Evolutionary conservation across 2,113 vertebrate genomes (phyloP), one percentile per base, ranked within the genome.

Genomic region (Vicugna pacos): DNA sequence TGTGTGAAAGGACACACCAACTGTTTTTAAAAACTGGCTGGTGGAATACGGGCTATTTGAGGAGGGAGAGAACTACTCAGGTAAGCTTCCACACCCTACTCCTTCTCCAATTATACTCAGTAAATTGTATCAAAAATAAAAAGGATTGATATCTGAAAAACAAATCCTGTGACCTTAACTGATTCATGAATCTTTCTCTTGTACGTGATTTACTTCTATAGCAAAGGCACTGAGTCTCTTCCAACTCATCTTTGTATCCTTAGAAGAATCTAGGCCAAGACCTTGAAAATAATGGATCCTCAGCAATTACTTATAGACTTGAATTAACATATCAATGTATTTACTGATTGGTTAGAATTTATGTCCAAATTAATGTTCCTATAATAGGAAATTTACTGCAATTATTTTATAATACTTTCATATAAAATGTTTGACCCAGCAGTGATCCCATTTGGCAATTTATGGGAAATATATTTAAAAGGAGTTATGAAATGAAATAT

Each of bases 401-500:
- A 69, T 58, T 93, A 62, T 82, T 91, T 73, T 87, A 80, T 62
- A 92, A 75, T 73, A 42, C 93, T 58, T 73, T 83, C 46, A 96
- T 35, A 89, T 83, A 82, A 92, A 91, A 81, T 64, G 72, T 92
- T 22, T 91, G 35, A 93, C 35, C 32, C 48, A 92, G 14, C 19
- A 26, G 54, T 80, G 32, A 84, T 76, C 38, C 90, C 35, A 88
- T 89, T 85, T 77, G 77, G 56, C 48, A 77, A 77, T 72, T 91
- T 85, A 88, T 56, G 20, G 60, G 48, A 67, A 93, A 69, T 96
- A 83, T 52, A 98, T 62, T 84, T 86, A 96, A 89, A 87, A 38
- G 22, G 22, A 96, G 24, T n/a, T 56, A 72, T 32, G 86, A 94
- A 86, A 93, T 91, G 50, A 24, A 24, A 50, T 58, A 26, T 2